Evolutionary conservation across 2,113 vertebrate species (phyloP).

Genomic region (Caracal caracal): DNA sequence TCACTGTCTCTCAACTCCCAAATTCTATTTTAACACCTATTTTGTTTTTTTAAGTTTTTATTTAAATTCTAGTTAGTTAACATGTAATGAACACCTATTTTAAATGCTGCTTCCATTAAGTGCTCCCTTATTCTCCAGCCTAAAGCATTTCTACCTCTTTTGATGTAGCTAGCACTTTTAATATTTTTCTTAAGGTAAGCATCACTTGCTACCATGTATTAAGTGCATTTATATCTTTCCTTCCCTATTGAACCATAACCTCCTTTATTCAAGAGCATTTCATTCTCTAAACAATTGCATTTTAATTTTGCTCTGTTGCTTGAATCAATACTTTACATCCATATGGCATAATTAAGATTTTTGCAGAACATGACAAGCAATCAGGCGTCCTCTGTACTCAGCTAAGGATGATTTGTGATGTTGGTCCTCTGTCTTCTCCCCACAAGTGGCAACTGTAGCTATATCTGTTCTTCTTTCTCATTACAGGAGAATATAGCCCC

Average conservation of each 20-base stretch:
- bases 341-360: neutral
- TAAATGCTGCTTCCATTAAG: neutral
- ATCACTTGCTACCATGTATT: neutral
- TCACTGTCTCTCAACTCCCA: neutral
- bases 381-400: neutral
- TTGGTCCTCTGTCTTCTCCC: neutral
- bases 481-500: neutral
- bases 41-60: neutral
- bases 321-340: slow-evolving; percentile 2
- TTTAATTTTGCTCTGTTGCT: slow-evolving; percentile 35
- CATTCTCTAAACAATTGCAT: slow-evolving; percentile 30
- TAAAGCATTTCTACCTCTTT: neutral
- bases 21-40: neutral
- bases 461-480: neutral
- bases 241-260: neutral
- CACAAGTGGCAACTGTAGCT: neutral
- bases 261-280: slow-evolving; percentile 7
- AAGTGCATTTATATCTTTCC: neutral
- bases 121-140: neutral
- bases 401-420: neutral
- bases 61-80: no score
- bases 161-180: neutral
- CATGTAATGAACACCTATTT: neutral
- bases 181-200: neutral
- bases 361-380: slow-evolving; percentile 6